phyloP scores from a whole-genome alignment of 2,797 vertebrate genomes.

The Phylloscopus collybita region DNA sequence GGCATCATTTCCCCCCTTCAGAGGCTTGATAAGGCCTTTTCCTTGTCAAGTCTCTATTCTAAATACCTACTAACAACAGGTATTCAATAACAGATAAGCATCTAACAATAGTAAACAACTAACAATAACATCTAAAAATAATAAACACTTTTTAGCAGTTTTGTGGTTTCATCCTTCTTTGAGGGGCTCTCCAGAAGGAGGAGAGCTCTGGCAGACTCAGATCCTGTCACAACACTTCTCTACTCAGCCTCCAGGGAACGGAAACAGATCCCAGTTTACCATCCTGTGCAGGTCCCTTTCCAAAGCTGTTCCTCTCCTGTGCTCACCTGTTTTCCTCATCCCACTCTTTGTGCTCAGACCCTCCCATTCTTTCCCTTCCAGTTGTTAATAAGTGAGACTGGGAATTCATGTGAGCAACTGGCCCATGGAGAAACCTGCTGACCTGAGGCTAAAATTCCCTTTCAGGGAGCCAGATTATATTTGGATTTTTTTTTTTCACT shows the following conservation, averaged over 20 bases:
- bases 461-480: neutral
- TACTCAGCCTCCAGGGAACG: neutral
- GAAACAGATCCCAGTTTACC: neutral
- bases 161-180: neutral
- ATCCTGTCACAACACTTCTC: neutral
- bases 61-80: neutral
- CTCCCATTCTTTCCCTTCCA: neutral
- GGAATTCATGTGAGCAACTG: neutral
- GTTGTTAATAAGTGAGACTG: neutral
- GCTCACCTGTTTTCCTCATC: neutral
- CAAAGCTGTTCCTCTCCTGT: neutral
- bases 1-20: neutral
- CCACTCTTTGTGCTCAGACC: neutral
- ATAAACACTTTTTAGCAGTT: neutral
- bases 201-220: neutral
- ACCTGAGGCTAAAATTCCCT: slow-evolving; percentile 20
- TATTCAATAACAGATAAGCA: neutral
- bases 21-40: neutral
- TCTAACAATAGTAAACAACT: neutral
- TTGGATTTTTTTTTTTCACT: neutral
- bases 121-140: neutral
- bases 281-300: neutral
- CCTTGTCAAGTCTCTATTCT: neutral
- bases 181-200: neutral
- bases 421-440: neutral